phyloP scores from a whole-genome alignment of 2,113 vertebrate genomes.

The Dromiciops gliroides region DNA sequence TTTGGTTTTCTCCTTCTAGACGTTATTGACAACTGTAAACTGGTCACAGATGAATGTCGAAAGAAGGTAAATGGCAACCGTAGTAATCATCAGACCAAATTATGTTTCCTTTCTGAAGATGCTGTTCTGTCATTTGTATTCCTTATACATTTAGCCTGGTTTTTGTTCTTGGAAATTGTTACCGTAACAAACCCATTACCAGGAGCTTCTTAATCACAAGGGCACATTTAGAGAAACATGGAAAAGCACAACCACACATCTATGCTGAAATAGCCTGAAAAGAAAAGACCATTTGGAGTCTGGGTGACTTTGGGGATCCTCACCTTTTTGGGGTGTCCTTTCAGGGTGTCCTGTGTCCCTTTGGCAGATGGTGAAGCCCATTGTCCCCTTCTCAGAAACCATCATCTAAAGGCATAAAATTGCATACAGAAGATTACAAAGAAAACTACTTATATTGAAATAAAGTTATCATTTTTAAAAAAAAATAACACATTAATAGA shows the following conservation, averaged over 20 bases:
- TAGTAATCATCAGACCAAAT: neutral
- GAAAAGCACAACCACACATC: neutral
- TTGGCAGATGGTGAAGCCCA: neutral
- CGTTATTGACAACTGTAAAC: conserved; percentile 95
- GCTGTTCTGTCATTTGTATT: neutral
- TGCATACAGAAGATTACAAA: neutral
- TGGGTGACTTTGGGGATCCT: neutral
- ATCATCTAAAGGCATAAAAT: neutral
- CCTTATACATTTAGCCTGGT: neutral
- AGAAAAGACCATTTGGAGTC: neutral
- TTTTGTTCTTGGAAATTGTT: neutral
- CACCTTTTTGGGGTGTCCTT: neutral
- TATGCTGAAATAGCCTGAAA: neutral
- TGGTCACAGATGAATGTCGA: conserved; percentile 94
- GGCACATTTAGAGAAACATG: neutral
- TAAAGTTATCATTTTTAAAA: neutral
- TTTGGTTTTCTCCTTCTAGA: conserved; percentile 83
- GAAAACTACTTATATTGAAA: neutral
- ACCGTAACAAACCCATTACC: neutral
- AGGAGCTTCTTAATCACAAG: neutral
- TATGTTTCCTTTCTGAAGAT: neutral
- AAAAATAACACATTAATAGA: neutral
- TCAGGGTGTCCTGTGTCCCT: neutral
- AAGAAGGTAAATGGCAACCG: conserved; percentile 86
- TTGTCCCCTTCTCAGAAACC: neutral